A percentile compares a stretch with the other conserved stretches of the same genome.
phyloP scores from a whole-genome alignment of 2,888 invertebrate species.

The Actias luna region DNA sequence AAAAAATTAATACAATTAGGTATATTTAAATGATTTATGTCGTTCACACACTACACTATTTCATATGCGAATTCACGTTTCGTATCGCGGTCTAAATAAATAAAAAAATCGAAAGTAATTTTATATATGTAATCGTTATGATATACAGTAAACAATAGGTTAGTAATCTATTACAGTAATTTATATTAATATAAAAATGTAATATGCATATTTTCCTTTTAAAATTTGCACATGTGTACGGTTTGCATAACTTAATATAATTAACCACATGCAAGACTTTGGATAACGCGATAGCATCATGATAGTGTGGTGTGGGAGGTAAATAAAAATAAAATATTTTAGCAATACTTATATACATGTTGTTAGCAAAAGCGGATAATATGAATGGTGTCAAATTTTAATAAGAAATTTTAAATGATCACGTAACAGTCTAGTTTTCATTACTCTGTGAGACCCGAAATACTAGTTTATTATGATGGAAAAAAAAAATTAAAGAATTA shows the following conservation, averaged over 20 bases:
- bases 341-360: conserved; percentile 21
- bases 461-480: neutral
- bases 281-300: neutral
- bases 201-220: neutral
- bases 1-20: conserved; percentile 24
- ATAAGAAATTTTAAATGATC: neutral
- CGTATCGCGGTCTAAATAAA: neutral
- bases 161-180: neutral
- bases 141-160: neutral
- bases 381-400: conserved; percentile 10
- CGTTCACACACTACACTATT: conserved; percentile 40
- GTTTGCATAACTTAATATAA: neutral
- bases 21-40: conserved; percentile 8
- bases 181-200: neutral
- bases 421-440: neutral
- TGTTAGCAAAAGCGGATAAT: conserved; percentile 18
- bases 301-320: conserved; percentile 28
- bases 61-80: neutral
- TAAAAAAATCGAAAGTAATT: neutral
- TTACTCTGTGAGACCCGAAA: neutral
- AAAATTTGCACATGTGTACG: neutral
- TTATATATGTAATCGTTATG: neutral
- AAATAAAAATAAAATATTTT: conserved; percentile 14
- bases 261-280: neutral
- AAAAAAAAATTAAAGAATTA: neutral